Evolutionary conservation across 2,888 invertebrate genomes (phyloP), one percentile per base, ranked within the genome.

Genomic region (Ditula angustiorana): DNA sequence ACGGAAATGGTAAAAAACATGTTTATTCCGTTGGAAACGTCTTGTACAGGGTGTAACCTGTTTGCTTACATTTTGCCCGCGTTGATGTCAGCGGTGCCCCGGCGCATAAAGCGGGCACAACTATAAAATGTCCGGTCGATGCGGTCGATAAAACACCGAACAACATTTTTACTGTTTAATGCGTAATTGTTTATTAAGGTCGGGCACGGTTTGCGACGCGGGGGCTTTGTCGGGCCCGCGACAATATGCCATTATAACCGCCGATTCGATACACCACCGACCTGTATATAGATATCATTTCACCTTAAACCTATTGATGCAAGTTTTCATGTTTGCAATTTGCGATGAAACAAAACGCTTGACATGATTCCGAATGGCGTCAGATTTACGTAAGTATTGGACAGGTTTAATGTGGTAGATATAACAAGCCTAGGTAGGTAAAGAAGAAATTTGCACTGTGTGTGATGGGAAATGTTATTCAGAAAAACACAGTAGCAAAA

Each of bases 171-270:
- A 81, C 77, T 87, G 86, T 87, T 87, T 86, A 87, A 84, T 80
- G 77, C 78, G 81, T 90, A 88, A 90, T 90, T 90, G 88, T 90
- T 91, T 89, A 87, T 87, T 83, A 85, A 63, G 82, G 80, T 75
- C 75, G 71, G 69, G 62, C 64, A 58, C 69, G 71, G 68, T 66
- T 49, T 71, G 61, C 67, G 66, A 53, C 70, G 70, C 73, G 67
- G 60, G 66, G 56, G 74, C 89, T 90, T 90, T 89, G 88, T 84
- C 85, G 86, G 85, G 47, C 70, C 71, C 67, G 74, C 77, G 76
- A 78, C 81, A 82, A 78, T 78, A 75, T 74, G 74, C 70, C 76
- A 86, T 87, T 86, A 86, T 80, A 77, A 76, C 81, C 67, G 23
- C 68, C 82, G 78, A 89, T 90, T 90, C 86, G 88, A 82, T 82